These are phyloP conservation scores for Bradypodion ventrale DNA, from an alignment of 2,797 vertebrate species.

Conservation along the genomic window DNA sequence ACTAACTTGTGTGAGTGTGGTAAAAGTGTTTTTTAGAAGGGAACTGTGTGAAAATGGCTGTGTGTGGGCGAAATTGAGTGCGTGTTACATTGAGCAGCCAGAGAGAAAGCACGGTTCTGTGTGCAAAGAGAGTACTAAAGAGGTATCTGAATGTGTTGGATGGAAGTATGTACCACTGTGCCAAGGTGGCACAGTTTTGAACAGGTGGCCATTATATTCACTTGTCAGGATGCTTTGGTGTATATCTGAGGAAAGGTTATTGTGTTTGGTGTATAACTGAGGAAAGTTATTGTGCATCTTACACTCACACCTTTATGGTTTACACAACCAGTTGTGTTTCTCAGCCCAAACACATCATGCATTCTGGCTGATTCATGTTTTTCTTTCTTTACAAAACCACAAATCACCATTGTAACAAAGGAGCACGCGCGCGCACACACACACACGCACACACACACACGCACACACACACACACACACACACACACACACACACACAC, in stretches of 20 bases:
- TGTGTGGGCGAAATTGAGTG: not conserved
- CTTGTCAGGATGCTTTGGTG: too few species aligned
- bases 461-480: too few species aligned
- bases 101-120: too few species aligned
- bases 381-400: too few species aligned
- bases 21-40: not conserved
- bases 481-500: not conserved
- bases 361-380: not conserved
- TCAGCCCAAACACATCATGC: not conserved
- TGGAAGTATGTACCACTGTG: too few species aligned
- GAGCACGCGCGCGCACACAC: too few species aligned
- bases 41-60: not conserved
- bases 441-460: not conserved
- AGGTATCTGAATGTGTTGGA: too few species aligned
- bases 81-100: too few species aligned
- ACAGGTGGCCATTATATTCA: too few species aligned
- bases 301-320: not conserved
- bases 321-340: not conserved
- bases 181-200: too few species aligned
- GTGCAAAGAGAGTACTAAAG: too few species aligned
- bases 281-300: not conserved
- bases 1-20: not conserved
- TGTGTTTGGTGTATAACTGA: not conserved
- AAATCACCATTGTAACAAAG: not conserved
- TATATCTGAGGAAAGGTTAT: not conserved